These are phyloP conservation scores for Episyrphus balteatus DNA, from an alignment of 1,140 invertebrate genomes.

Conservation along the genomic window DNA sequence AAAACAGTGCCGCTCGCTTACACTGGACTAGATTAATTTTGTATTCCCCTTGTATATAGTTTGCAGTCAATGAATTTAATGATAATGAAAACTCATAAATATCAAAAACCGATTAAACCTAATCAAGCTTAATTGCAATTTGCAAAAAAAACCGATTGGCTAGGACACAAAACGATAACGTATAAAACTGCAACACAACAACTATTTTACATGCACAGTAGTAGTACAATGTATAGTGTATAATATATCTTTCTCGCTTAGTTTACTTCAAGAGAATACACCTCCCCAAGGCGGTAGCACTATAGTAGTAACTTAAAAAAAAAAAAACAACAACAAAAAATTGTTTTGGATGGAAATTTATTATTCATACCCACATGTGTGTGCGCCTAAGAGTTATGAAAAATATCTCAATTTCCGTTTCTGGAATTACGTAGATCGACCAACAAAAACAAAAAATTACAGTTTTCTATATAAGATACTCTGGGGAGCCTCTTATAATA, in stretches of 20 bases:
- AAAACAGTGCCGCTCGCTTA: too few relatives aligned
- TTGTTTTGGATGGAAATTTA: neutral
- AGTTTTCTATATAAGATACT: too few relatives aligned
- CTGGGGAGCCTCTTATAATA: too few relatives aligned
- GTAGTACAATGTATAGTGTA: neutral
- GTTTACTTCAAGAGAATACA: neutral
- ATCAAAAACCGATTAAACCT: constrained; percentile 12
- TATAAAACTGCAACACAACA: neutral
- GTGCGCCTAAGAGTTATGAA: constrained; percentile 10
- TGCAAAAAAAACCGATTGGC: neutral
- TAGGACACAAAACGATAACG: neutral
- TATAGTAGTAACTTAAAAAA: neutral
- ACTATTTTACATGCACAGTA: neutral
- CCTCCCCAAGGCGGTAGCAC: neutral
- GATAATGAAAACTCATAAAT: constrained; percentile 14
- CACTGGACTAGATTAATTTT: too few relatives aligned
- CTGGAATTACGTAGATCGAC: neutral
- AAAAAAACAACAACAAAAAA: neutral
- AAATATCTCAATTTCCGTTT: constrained; percentile 15
- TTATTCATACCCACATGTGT: neutral
- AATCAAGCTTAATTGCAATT: constrained; percentile 14
- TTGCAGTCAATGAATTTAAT: constrained; percentile 10
- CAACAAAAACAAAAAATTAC: too few relatives aligned
- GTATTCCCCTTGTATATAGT: neutral
- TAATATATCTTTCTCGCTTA: neutral